Evolutionary conservation across 2,888 invertebrate genomes (phyloP), one percentile per base, ranked within the genome.

Genomic region (Halictus ligatus): DNA sequence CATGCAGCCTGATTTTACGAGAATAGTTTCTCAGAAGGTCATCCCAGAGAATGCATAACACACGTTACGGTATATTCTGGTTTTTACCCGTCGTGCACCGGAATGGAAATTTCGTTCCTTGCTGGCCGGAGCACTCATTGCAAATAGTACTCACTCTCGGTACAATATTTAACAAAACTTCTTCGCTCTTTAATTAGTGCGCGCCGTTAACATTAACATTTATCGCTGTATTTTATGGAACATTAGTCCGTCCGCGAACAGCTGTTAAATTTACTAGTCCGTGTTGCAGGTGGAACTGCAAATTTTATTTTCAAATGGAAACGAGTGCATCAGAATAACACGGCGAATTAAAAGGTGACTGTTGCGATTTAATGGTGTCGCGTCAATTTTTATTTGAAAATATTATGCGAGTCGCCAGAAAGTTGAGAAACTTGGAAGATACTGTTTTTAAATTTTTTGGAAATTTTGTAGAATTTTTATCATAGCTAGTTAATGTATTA

Each of bases 1-100:
- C 71, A n/a, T 21, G 43, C 13, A 43, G 43, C 2, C 71, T n/a
- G 71, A 71, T 71, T 71, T 71, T 71, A 71, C 71, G 71, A 71
- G 71, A 43, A 71, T 43, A 71, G 71, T 71, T 71, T 43, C 71
- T 71, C n/a, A 40, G 71, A 71, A 43, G 71, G 40, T 71, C 43
- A 71, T 71, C 71, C 13, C n/a, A 2, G 40, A n/a, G 43, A 71
- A 40, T 71, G 71, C 71, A 43, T 71, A 43, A 40, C n/a, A 43
- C 43, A 40, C 35, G 13, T 71, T n/a, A 43, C 43, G 43, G 43
- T 43, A 43, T 71, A 43, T 71, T n/a, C 71, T 12, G 2, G 12
- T 71, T 43, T 71, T 43, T 69, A 29, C 18, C 18, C 29, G 21
- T 21, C 10, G 12, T 35, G 40, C 69, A 40, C 21, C 21, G 69